phyloP scores from a whole-genome alignment of 2,797 vertebrate species.

The Cuniculus paca region DNA sequence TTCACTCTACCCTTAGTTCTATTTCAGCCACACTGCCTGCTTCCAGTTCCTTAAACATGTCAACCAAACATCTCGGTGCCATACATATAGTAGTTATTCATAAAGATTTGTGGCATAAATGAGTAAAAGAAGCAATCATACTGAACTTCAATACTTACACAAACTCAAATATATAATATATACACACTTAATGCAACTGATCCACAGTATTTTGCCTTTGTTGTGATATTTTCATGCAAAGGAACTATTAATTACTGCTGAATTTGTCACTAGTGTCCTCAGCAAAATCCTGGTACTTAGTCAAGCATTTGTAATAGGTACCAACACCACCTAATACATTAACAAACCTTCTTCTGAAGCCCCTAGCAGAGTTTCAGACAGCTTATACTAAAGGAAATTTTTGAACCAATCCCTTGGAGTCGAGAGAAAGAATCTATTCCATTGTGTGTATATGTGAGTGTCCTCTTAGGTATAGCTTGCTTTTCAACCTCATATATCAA shows the following conservation, averaged over 20 bases:
- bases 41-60: background rate
- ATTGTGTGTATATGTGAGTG: background rate
- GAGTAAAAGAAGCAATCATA: background rate
- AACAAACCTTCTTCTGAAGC: fast-evolving
- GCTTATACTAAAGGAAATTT: background rate
- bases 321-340: background rate
- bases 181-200: background rate
- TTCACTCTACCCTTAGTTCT: background rate
- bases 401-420: background rate
- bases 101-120: background rate
- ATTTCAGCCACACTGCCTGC: background rate
- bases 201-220: background rate
- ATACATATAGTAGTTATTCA: background rate
- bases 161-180: background rate
- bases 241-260: background rate
- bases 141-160: slow-evolving; percentile 19
- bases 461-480: background rate
- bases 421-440: background rate
- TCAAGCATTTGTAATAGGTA: background rate
- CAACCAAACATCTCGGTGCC: background rate
- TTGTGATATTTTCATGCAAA: background rate
- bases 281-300: background rate
- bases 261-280: background rate
- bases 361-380: background rate
- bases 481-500: slow-evolving; percentile 2